Base-by-base conservation (phyloP, 2,888 invertebrate species). In the Catotricha subobsoleta region DNA sequence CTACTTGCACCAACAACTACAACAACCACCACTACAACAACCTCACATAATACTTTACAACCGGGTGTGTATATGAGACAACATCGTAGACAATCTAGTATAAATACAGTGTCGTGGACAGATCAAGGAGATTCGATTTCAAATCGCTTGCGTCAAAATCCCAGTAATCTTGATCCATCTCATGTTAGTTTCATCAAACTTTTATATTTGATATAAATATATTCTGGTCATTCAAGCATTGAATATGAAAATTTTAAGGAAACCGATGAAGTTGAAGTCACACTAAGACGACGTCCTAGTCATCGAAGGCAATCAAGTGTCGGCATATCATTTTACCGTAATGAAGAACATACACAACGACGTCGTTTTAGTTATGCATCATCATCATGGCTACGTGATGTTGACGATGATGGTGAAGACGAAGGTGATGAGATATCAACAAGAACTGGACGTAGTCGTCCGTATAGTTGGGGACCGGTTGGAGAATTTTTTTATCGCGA, bases 401-500 rank as follows among this genome's bases (percentile, higher is more conserved):
- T 56, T 42, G 46, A 48, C 1, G 35, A 35, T 35, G n/a, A 29
- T n/a, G 21, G 13, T 20, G 21, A 35, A 20, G 43, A 45, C 30
- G 43, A 43, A 25, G 60, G 57, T 19, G 58, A 57, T 42, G 46
- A 48, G 1, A 37, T 46, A 2, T 40, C 52, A 16, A 45, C 52
- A 5, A 46, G 43, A 1, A 40, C 40, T 15, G 35, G 28, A 6
- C 27, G 45, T 10, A 39, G 51, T 38, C 55, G 63, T 16, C 57
- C 60, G 6, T 55, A 56, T 39, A 63, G 62, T 47, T 63, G 63
- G 62, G 63, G 61, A 43, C 63, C 61, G 13, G 52, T 58, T 25
- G 59, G 59, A 52, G 60, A 56, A 50, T 52, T 49, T 44, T 54
- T 50, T 47, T 55, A 54, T 48, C 69, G 81, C 47, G 77, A 80